A percentile compares a stretch with the other conserved stretches of the same genome.
Evolutionary conservation across 2,797 vertebrate genomes (phyloP).

Genomic region (Labeo calbasu): DNA sequence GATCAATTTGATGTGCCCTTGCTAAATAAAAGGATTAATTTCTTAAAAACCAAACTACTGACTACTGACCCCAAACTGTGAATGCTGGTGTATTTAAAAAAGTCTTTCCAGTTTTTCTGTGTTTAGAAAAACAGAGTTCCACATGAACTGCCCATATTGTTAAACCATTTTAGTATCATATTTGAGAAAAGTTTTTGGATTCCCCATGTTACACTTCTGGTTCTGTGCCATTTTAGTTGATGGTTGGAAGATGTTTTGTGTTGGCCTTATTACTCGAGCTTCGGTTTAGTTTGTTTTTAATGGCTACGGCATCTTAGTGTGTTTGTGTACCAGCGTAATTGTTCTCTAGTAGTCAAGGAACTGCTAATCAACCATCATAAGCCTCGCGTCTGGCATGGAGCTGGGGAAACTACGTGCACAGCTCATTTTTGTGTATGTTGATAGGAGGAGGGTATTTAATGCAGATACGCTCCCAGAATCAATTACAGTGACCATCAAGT

Average conservation of each 20-base stretch:
- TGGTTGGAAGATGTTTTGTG: conserved; percentile 78
- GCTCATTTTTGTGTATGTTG: conserved; percentile 30
- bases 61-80: neutral
- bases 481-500: conserved; percentile 69
- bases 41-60: neutral
- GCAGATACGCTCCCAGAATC: conserved; percentile 65
- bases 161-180: conserved; percentile 33
- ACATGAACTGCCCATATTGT: neutral
- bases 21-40: neutral
- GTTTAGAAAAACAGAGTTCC: neutral
- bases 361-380: conserved; percentile 83
- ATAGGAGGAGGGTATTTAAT: conserved; percentile 55
- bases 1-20: neutral
- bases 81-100: neutral
- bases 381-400: conserved; percentile 66
- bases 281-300: conserved; percentile 60
- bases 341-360: conserved; percentile 75
- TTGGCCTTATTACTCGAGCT: conserved; percentile 75
- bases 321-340: conserved; percentile 59
- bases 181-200: conserved; percentile 57
- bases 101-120: neutral
- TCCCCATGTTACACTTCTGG: conserved; percentile 64
- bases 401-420: conserved; percentile 42
- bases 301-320: conserved; percentile 50
- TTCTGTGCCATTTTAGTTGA: conserved; percentile 75